Percentiles rank a stretch among this genome's conserved stretches.
Conservation (phyloP, 1,140 invertebrate species). For the Drusus annulatus region DNA sequence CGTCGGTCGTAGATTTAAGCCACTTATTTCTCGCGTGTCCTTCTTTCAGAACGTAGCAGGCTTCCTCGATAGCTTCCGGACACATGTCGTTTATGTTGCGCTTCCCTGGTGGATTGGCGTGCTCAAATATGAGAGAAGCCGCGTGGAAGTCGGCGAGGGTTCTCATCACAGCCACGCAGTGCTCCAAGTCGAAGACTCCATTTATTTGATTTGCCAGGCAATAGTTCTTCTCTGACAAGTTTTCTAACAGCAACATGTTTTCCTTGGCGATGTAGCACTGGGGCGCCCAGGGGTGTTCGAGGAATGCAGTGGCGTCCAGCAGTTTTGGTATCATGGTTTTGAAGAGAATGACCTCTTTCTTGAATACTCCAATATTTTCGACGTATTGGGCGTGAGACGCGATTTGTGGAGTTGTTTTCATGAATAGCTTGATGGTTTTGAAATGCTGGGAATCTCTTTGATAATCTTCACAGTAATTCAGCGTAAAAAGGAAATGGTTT, state of each 20-base stretch:
- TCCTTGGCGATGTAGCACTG: constrained; percentile 67
- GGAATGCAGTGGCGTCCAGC: constrained; percentile 57
- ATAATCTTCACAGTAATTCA: constrained; percentile 52
- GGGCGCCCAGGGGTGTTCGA: constrained; percentile 62
- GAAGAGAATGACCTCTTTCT: constrained; percentile 70
- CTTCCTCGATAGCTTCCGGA: constrained; percentile 64
- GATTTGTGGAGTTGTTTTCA: constrained; percentile 69
- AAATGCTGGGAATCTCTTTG: constrained; percentile 24
- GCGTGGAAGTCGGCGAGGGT: constrained; percentile 70
- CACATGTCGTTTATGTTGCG: constrained; percentile 62
- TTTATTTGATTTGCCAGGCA: constrained; percentile 61
- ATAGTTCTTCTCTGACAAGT: constrained; percentile 65
- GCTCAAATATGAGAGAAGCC: constrained; percentile 67
- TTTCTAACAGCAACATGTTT: constrained; percentile 69
- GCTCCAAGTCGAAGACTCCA: constrained; percentile 64
- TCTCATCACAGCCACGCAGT: constrained; percentile 66
- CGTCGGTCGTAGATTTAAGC: constrained; percentile 61
- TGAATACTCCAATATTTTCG: constrained; percentile 68
- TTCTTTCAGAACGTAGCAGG: constrained; percentile 63
- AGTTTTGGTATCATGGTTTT: constrained; percentile 65
- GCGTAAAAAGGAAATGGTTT: constrained; percentile 64
- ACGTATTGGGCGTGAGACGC: constrained; percentile 65
- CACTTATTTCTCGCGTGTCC: constrained; percentile 62
- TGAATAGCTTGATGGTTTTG: constrained; percentile 66
- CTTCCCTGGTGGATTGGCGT: constrained; percentile 53